Base-by-base conservation (phyloP, 2,113 vertebrate genomes). In the Terrapene triunguis region DNA sequence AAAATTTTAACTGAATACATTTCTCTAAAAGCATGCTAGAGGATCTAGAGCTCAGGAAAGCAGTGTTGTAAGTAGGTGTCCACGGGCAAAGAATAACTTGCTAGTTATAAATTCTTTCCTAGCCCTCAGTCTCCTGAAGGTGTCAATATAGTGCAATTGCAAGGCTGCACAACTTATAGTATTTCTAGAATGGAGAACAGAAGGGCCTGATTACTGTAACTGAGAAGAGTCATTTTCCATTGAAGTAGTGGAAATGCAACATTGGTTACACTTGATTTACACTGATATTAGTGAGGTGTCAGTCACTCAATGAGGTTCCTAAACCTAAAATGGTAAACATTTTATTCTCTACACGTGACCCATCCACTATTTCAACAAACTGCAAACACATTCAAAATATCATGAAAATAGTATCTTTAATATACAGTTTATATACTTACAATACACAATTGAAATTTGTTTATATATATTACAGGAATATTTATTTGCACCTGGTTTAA, bases 391-490 rank as follows among this genome's bases (percentile, higher is more conserved):
- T 88, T 74, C 82, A 51, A 97, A 94, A 65, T 97, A 97, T 94
- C 97, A 98, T 96, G 97, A 98, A 98, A 98, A 98, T 98, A 98
- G 93, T 96, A 93, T 98, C 96, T 98, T 98, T 98, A 98, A 98
- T 98, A 96, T 97, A 97, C 97, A 98, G 95, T 96, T 96, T 93
- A 97, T 91, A 96, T 90, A 96, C 96, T 97, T 97, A 98, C 98
- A 98, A 97, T 96, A 97, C 2, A 0, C 47, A 0, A 95, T 85
- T 96, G 95, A 94, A 91, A 96, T 96, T 97, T 96, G 92, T 98
- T 97, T 95, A 97, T 96, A 89, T 97, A 97, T 89, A 97, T 97
- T 97, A 96, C 76, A 95, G 94, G 93, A 89, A 95, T 96, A 97
- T 96, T 97, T 96, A 86, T 97, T 97, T 97, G 97, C 97, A 97